Conservation (phyloP, 2,888 invertebrate genomes). For the Pseudanteris insignis region DNA sequence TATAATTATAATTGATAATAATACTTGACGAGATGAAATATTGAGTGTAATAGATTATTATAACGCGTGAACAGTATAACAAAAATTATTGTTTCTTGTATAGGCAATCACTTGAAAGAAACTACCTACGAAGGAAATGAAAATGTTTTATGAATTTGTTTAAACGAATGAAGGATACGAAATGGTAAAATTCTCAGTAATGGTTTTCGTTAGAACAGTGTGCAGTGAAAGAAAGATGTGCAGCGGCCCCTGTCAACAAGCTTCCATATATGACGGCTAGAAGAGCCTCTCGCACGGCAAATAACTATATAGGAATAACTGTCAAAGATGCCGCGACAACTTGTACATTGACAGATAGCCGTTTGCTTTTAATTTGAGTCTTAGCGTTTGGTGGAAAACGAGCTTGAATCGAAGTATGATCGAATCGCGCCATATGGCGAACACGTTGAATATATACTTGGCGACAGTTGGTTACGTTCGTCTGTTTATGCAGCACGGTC, state of each 20-base stretch:
- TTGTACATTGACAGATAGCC: slow-evolving; percentile 20
- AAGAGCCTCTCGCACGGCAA: slow-evolving; percentile 12
- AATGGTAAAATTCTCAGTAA: slow-evolving; percentile 3
- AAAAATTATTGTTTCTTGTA: too few relatives aligned
- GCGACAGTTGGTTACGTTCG: slow-evolving; percentile 37
- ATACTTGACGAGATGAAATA: too few relatives aligned
- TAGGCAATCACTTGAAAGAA: slow-evolving; percentile 5
- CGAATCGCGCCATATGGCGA: slow-evolving; percentile 44
- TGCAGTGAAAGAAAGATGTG: too few relatives aligned
- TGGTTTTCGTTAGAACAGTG: background rate
- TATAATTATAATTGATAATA: too few relatives aligned
- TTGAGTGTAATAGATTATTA: too few relatives aligned
- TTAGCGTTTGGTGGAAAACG: slow-evolving; percentile 33
- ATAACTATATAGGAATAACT: slow-evolving; percentile 29
- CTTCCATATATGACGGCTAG: slow-evolving; percentile 30
- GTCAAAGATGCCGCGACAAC: slow-evolving; percentile 34
- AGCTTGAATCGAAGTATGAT: slow-evolving; percentile 29
- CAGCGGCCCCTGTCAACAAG: slow-evolving; percentile 27
- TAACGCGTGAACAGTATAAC: too few relatives aligned
- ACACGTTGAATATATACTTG: slow-evolving; percentile 37
- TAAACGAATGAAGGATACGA: slow-evolving; percentile 6
- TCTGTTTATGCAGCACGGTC: slow-evolving; percentile 43
- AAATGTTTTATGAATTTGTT: too few relatives aligned
- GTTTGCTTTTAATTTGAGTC: slow-evolving; percentile 31
- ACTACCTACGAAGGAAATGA: too few relatives aligned